A percentile compares a stretch with the other conserved stretches of the same genome.
These are phyloP conservation scores for Anguilla rostrata DNA, from an alignment of 2,113 vertebrate species.

Conservation along the genomic window DNA sequence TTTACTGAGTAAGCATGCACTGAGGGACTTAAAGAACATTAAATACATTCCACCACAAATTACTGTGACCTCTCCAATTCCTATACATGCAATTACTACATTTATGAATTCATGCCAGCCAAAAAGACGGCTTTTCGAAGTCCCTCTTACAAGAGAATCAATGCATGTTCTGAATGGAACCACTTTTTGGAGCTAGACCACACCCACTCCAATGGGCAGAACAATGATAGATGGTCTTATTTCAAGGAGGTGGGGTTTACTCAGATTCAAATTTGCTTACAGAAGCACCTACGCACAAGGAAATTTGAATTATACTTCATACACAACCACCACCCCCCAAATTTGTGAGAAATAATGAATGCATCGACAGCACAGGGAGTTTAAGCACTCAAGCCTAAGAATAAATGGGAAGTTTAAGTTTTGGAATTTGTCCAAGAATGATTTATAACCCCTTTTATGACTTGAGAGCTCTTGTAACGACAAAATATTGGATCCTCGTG, in stretches of 20 bases:
- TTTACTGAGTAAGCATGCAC: too few relatives aligned
- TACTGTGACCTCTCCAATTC: too few relatives aligned
- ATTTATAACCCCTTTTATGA: background rate
- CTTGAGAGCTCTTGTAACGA: background rate
- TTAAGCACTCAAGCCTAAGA: background rate
- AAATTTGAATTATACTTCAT: background rate
- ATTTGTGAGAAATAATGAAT: background rate
- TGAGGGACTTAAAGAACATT: too few relatives aligned
- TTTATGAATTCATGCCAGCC: too few relatives aligned
- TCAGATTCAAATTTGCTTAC: background rate
- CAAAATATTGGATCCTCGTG: background rate
- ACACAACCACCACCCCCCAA: background rate
- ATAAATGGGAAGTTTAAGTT: background rate
- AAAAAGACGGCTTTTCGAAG: too few relatives aligned
- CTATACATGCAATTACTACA: too few relatives aligned
- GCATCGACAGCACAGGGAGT: background rate
- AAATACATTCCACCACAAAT: too few relatives aligned
- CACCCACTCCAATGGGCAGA: too few relatives aligned
- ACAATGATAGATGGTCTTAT: too few relatives aligned
- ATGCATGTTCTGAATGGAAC: too few relatives aligned
- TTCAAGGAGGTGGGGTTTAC: background rate
- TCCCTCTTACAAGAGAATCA: too few relatives aligned
- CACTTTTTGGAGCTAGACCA: too few relatives aligned
- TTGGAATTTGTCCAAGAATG: constrained; percentile 6
- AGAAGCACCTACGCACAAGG: background rate